Percentiles rank a stretch among this genome's conserved stretches.
Evolutionary conservation across 2,797 vertebrate genomes (phyloP).

Genomic region (Pogonophryne albipinna): DNA sequence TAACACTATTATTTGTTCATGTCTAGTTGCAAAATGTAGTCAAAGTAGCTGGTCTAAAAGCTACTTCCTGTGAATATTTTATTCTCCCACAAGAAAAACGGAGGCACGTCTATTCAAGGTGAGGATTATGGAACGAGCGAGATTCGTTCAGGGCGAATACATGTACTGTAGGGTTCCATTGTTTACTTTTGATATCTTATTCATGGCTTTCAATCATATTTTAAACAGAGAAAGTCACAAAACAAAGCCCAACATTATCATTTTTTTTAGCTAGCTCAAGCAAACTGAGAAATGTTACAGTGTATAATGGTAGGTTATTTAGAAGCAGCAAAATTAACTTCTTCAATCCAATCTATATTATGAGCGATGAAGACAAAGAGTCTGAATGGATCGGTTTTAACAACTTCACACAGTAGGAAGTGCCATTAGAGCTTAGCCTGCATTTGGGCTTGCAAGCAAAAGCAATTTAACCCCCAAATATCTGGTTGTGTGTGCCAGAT

Average conservation of each 20-base stretch:
- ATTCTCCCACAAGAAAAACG: slow-evolving; percentile 59
- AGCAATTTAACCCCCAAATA: slow-evolving; percentile 69
- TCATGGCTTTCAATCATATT: slow-evolving; percentile 22
- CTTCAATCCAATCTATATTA: slow-evolving; percentile 38
- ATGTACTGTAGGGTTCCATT: too few species aligned
- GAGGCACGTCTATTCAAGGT: slow-evolving; percentile 28
- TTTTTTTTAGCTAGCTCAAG: neutral
- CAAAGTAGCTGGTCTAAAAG: slow-evolving; percentile 73
- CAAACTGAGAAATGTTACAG: too few species aligned
- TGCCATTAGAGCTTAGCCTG: slow-evolving; percentile 64
- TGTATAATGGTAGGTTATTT: slow-evolving; percentile 18
- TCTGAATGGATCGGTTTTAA: slow-evolving; percentile 52
- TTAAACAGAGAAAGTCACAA: slow-evolving; percentile 16
- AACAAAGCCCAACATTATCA: slow-evolving; percentile 12
- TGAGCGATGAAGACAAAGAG: slow-evolving; percentile 19
- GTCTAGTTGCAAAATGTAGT: slow-evolving; percentile 72
- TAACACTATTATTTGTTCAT: slow-evolving; percentile 61
- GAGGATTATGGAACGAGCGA: neutral
- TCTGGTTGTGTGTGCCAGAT: slow-evolving; percentile 74
- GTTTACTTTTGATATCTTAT: slow-evolving; percentile 18
- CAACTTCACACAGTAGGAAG: slow-evolving; percentile 59
- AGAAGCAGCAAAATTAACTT: slow-evolving; percentile 23
- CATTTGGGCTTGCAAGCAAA: slow-evolving; percentile 63
- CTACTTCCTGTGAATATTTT: slow-evolving; percentile 75
- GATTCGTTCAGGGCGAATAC: slow-evolving; percentile 7